Evolutionary conservation across 2,888 invertebrate species (phyloP).

Genomic region (Lycocerus yunnanus): DNA sequence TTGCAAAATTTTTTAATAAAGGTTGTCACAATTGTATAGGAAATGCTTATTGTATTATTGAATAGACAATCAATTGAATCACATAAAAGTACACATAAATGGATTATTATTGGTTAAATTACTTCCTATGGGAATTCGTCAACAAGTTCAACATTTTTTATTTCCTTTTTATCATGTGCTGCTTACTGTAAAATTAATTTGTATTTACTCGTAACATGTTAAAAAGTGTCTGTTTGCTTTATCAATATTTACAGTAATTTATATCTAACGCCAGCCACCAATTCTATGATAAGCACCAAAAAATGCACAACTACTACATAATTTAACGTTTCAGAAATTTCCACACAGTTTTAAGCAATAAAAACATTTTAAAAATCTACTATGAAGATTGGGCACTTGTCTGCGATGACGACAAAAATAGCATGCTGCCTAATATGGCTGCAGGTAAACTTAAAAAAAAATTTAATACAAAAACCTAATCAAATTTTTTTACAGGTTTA

Average conservation of each 20-base stretch:
- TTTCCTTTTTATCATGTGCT: neutral
- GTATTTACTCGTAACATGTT: neutral
- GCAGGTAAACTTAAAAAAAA: conserved; percentile 65
- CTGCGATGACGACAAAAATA: conserved; percentile 76
- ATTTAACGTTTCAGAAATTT: conserved; percentile 63
- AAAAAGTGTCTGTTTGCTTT: neutral
- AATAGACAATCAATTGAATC: neutral
- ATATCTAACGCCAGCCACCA: neutral
- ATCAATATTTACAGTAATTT: neutral
- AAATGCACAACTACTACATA: neutral
- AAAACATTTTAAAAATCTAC: conserved; percentile 64
- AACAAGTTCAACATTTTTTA: neutral
- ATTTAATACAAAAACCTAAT: neutral
- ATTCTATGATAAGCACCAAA: neutral
- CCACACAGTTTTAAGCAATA: conserved; percentile 73
- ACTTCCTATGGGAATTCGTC: neutral
- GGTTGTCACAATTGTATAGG: neutral
- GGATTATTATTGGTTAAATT: neutral
- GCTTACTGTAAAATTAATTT: neutral
- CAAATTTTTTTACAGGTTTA: conserved; percentile 64
- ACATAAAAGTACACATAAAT: neutral
- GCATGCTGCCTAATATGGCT: conserved; percentile 82
- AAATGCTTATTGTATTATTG: neutral
- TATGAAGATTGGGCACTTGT: conserved; percentile 89
- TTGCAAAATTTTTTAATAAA: neutral